Percentiles rank a stretch among this genome's conserved stretches.
Evolutionary conservation across 2,888 invertebrate genomes (phyloP).

Genomic region (Meteorus cinctellus): DNA sequence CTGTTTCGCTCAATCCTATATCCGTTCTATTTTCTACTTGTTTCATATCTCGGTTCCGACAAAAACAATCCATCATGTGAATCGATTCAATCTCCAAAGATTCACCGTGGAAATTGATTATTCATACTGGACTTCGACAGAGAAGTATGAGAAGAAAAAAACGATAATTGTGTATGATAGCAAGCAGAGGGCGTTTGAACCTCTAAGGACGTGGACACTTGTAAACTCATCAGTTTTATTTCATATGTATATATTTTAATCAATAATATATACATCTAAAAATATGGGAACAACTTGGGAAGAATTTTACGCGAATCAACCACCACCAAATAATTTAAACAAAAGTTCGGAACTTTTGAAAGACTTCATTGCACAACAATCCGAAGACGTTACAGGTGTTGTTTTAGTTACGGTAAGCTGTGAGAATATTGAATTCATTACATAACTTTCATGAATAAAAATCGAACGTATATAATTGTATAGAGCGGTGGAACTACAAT

Average conservation of each 20-base stretch:
- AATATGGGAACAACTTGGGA: conserved; percentile 81
- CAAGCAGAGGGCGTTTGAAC: no score
- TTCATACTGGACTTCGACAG: background rate
- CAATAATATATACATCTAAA: conserved; percentile 17
- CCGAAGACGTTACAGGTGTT: conserved; percentile 80
- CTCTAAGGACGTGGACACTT: no score
- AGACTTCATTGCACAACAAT: conserved; percentile 84
- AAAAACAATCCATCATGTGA: no score
- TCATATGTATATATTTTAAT: background rate
- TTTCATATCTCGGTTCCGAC: no score
- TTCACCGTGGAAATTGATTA: background rate
- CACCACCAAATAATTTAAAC: conserved; percentile 85
- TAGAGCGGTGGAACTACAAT: conserved; percentile 98
- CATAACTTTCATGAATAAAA: no score
- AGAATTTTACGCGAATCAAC: conserved; percentile 87
- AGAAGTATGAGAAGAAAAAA: no score
- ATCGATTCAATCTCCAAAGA: no score
- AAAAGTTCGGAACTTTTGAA: conserved; percentile 82
- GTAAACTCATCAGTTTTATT: background rate
- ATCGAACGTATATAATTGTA: conserved; percentile 41
- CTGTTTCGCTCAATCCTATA: no score
- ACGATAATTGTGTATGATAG: no score
- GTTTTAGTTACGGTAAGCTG: conserved; percentile 85
- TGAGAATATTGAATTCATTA: background rate
- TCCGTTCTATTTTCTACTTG: no score